Conservation (phyloP, 92 coral and sea anemone genomes). For the Umimayanthus kanabou region DNA sequence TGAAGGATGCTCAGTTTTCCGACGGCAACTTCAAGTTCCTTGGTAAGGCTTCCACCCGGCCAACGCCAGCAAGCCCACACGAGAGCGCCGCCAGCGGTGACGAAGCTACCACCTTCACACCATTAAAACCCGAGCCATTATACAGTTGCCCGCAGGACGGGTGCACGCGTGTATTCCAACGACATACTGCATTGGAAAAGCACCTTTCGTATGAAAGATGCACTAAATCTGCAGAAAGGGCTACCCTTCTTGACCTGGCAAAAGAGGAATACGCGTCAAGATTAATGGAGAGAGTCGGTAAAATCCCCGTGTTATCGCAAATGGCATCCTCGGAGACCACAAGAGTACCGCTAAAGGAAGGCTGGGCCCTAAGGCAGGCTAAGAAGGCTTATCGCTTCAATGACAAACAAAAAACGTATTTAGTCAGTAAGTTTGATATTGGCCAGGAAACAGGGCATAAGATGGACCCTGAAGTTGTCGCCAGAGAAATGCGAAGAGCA, state of each 20-base stretch:
- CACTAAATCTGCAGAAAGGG: too few relatives aligned
- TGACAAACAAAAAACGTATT: slow-evolving; percentile 41
- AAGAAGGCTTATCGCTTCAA: slow-evolving; percentile 44
- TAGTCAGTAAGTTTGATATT: slow-evolving; percentile 44
- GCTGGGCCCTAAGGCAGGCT: slow-evolving; percentile 50
- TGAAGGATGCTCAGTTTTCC: too few relatives aligned
- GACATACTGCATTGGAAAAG: not conserved
- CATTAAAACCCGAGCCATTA: not conserved
- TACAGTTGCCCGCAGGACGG: slow-evolving; percentile 5
- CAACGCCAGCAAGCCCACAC: not conserved
- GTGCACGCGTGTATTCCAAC: not conserved
- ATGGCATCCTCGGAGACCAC: not conserved
- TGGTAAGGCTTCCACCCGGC: not conserved
- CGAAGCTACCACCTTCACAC: not conserved
- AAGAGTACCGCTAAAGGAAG: slow-evolving; percentile 14
- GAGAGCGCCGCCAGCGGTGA: not conserved
- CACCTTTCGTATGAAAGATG: too few relatives aligned
- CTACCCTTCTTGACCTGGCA: too few relatives aligned
- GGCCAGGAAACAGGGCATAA: slow-evolving; percentile 48
- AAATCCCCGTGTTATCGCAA: not conserved
- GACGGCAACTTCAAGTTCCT: too few relatives aligned
- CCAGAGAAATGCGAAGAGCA: slow-evolving; percentile 43
- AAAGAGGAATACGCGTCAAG: too few relatives aligned
- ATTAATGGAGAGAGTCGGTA: slow-evolving; percentile 17
- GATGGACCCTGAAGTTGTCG: slow-evolving; percentile 40